Evolutionary conservation across 2,888 invertebrate species (phyloP), one percentile per base, ranked within the genome.

Genomic region (Ormyrus nitidulus): DNA sequence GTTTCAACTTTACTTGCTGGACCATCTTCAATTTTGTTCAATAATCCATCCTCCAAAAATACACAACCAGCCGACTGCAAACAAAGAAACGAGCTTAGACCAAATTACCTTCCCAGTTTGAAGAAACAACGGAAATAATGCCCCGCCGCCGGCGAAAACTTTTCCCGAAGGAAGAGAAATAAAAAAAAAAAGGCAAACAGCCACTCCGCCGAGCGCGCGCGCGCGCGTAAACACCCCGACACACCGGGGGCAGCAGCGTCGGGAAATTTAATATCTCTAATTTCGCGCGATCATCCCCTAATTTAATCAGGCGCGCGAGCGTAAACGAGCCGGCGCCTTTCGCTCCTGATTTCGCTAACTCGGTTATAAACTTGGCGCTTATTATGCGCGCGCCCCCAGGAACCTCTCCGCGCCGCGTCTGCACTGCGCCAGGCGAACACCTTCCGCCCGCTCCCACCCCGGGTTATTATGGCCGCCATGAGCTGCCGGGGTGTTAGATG

Each of bases 181-280:
- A 19, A 19, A 19, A 19, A 19, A 19, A 19, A 19, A 19, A 19
- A 19, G 19, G 19, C 19, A 19, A 19, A 19, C 19, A 19, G 19
- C 19, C 19, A 19, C 19, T 19, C 19, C 19, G 19, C 19, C 19
- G 1, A 19, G 2, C 19, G 19, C 19, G 34, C 13, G 9, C 59
- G 9, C n/a, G 6, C 11, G 6, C 56, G 56, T 56, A 51, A 51
- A 51, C 6, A 51, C 51, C 51, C 19, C 6, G 3, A 59, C 13
- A 19, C 19, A 19, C 19, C 19, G 19, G 6, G 19, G 59, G 6
- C 6, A 19, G 13, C 19, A 19, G 78, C 65, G 79, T 46, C 78
- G 34, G 80, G 83, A 84, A 88, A 89, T 89, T 89, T 89, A 89
- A 89, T 89, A 88, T 88, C 88, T 89, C 86, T 88, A 88, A 89